A percentile compares a stretch with the other conserved stretches of the same genome.
These are phyloP conservation scores for Cephus nigrinus DNA, from an alignment of 2,888 invertebrate genomes.

Conservation along the genomic window DNA sequence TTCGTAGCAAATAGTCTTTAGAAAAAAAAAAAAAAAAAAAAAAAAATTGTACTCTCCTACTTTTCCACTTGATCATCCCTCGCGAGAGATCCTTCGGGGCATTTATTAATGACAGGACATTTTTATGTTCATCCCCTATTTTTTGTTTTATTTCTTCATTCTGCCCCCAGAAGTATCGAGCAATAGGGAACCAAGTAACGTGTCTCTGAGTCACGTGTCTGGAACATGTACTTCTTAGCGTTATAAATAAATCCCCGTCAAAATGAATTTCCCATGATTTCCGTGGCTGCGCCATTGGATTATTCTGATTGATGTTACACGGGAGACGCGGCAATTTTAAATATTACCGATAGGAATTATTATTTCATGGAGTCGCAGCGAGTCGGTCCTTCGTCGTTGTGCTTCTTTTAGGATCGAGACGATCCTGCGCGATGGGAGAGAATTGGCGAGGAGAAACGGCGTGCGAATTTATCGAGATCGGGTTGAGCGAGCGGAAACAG, in stretches of 20 bases:
- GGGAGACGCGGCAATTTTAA: conserved; percentile 52
- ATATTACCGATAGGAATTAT: conserved; percentile 51
- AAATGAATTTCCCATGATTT: background rate
- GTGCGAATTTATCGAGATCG: no score
- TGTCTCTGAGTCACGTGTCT: no score
- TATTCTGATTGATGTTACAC: conserved; percentile 61
- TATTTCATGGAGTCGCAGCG: conserved; percentile 46
- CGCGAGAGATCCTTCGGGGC: conserved; percentile 1
- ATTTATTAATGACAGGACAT: no score
- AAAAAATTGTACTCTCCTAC: no score
- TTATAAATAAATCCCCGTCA: background rate
- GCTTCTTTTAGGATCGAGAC: background rate
- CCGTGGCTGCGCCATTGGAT: conserved; percentile 36
- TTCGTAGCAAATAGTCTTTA: background rate
- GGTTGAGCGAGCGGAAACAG: no score
- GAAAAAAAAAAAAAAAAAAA: background rate
- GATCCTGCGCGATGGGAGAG: background rate
- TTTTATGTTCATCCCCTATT: no score
- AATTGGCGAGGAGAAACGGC: no score
- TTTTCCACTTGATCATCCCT: conserved; percentile 1
- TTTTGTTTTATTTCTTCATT: no score
- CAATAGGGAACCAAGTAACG: no score
- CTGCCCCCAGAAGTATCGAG: no score
- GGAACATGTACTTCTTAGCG: no score
- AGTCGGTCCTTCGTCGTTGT: background rate